Evolutionary conservation across 1,140 invertebrate species (phyloP), one percentile per base, ranked within the genome.

Genomic region (Sarcophaga peregrina): DNA sequence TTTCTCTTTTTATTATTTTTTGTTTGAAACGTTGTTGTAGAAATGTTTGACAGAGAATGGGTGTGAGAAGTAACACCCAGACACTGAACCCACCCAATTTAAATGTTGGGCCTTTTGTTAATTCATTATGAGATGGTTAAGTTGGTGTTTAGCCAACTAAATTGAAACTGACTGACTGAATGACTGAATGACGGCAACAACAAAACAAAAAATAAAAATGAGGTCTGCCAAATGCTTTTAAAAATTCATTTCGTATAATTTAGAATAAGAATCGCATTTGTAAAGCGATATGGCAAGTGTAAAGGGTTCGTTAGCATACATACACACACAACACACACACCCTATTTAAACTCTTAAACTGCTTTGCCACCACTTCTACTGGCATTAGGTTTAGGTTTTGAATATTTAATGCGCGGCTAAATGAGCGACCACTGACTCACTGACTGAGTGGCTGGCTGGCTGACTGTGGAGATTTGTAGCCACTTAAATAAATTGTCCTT

Each of bases 331-430:
- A 37, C 25, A 37, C 25, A 37, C 25, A 37, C 25, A 37, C 25
- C 25, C 25, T 37, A 37, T 37, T 37, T 37, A 37, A 37, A 37
- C 25, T n/a, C n/a, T 37, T 37, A 37, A 37, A 4, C 25, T 37
- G 25, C 25, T 37, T 37, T 37, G 25, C 25, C 25, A 37, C 25
- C 25, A 37, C 25, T 37, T 37, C 25, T 37, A 37, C 75, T 50
- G 48, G 17, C n/a, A 68, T 9, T 20, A 68, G 47, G 76, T 37
- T 83, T 83, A 62, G 52, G 25, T 81, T 82, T 83, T 83, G 62
- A 83, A 81, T 83, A 75, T 83, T 83, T 83, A 83, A 83, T 83
- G 81, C 73, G 81, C 72, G 80, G 83, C 50, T 82, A 84, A 82
- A 84, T 78, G 83, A 81, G 81, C 54, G 73, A 73, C 52, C 76